phyloP scores from a whole-genome alignment of 2,113 vertebrate genomes.

The Morone chrysops region DNA sequence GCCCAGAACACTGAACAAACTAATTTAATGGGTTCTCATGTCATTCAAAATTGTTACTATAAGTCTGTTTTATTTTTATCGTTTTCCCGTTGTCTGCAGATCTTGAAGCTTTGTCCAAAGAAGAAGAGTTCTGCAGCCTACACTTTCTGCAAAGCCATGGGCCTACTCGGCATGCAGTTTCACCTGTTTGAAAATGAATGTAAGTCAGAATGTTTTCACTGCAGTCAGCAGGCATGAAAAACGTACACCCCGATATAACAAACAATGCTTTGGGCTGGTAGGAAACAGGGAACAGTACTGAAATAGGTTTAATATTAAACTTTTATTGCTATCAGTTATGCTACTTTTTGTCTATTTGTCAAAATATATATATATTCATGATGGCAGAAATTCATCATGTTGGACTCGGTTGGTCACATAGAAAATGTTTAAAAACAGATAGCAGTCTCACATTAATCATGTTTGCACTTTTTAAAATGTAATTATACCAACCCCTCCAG shows the following conservation, averaged over 20 bases:
- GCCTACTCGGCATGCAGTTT: conserved; percentile 96
- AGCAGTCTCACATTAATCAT: neutral
- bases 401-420: neutral
- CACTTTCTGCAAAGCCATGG: conserved; percentile 95
- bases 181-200: conserved; percentile 98
- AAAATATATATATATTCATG: neutral
- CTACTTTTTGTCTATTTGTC: neutral
- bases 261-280: too few relatives aligned
- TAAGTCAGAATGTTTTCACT: conserved; percentile 77
- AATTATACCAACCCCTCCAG: neutral
- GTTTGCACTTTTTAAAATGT: neutral
- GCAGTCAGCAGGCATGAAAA: too few relatives aligned
- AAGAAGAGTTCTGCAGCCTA: conserved; percentile 97
- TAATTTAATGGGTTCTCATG: neutral
- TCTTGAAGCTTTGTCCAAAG: conserved; percentile 98
- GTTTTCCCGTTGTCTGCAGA: conserved; percentile 79
- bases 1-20: neutral
- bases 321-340: neutral
- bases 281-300: neutral
- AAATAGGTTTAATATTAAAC: neutral
- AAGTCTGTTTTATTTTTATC: neutral
- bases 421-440: neutral
- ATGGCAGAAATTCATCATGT: neutral
- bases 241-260: too few relatives aligned
- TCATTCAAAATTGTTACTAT: neutral